Conservation (phyloP, 2,113 vertebrate species). For the Atractosteus spatula region DNA sequence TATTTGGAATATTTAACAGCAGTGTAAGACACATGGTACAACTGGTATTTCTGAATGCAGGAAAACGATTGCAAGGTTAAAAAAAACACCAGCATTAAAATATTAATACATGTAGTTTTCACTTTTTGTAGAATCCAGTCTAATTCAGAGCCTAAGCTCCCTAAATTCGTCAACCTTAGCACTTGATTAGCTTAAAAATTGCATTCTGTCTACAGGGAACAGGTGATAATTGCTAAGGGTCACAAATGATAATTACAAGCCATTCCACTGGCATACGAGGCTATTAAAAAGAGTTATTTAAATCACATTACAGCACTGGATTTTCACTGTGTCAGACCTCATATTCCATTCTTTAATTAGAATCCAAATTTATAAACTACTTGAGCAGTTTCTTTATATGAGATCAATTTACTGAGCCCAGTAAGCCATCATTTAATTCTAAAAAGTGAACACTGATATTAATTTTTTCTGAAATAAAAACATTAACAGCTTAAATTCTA, state of each 20-base stretch:
- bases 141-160: conserved; percentile 43
- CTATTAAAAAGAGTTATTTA: conserved; percentile 87
- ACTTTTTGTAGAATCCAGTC: no score
- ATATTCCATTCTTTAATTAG: conserved; percentile 45
- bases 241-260: conserved; percentile 83
- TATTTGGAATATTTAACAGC: no score
- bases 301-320: conserved; percentile 66
- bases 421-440: neutral
- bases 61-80: no score
- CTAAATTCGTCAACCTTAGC: conserved; percentile 65
- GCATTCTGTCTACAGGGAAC: conserved; percentile 72
- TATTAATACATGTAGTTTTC: no score
- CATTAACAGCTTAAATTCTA: no score
- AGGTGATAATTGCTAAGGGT: conserved; percentile 83
- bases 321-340: conserved; percentile 32
- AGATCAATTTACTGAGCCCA: conserved; percentile 23
- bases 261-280: conserved; percentile 69
- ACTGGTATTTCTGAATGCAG: no score
- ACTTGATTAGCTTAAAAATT: conserved; percentile 88
- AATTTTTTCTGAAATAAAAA: no score
- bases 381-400: conserved; percentile 7
- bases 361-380: conserved; percentile 44
- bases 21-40: no score
- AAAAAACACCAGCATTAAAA: no score
- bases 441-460: neutral